Base-by-base conservation (phyloP, 2,888 invertebrate species). In the Argynnis bischoffii region DNA sequence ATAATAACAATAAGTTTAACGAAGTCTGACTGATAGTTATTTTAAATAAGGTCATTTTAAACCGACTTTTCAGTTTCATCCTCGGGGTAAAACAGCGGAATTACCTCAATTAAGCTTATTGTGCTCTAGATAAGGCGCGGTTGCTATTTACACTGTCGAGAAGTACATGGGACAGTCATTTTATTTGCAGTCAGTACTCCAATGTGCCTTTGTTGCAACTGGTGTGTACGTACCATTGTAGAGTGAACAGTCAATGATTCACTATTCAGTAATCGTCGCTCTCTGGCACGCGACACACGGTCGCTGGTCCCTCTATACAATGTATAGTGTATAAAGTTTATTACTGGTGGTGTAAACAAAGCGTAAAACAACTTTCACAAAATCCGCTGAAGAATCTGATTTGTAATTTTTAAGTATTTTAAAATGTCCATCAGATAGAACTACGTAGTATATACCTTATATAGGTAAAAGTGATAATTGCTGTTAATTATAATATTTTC, bases 281-380 rank as follows among this genome's bases (percentile, higher is more conserved):
- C 66, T 73, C 68, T 70, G 67, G 56, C 54, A 61, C 51, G 63
- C 16, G 65, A 11, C 59, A n/a, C 21, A 61, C 61, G 51, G 21
- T 16, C 54, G 55, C 21, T 46, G 26, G 4, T 26, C 4, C 31
- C n/a, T 26, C 41, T 26, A 46, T 47, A 11, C 11, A 16, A 4
- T 54, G 48, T 48, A 59, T 35, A 6, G n/a, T 18, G 6, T 46
- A 46, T 73, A 76, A 80, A 81, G 79, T 81, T 81, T 78, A 74
- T 80, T 79, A 76, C 71, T 74, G 71, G 26, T 26, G 66, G 59
- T 71, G 75, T 75, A 76, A 74, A 76, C 74, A 78, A 77, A 77
- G 74, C 50, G 35, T 72, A 73, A 71, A 69, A 55, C 61, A 48
- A 61, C 16, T 51, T 61, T 4, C n/a, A 41, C 54, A 60, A 65